Evolutionary conservation across 2,113 vertebrate genomes (phyloP), one percentile per base, ranked within the genome.

Genomic region (Todiramphus chloris): DNA sequence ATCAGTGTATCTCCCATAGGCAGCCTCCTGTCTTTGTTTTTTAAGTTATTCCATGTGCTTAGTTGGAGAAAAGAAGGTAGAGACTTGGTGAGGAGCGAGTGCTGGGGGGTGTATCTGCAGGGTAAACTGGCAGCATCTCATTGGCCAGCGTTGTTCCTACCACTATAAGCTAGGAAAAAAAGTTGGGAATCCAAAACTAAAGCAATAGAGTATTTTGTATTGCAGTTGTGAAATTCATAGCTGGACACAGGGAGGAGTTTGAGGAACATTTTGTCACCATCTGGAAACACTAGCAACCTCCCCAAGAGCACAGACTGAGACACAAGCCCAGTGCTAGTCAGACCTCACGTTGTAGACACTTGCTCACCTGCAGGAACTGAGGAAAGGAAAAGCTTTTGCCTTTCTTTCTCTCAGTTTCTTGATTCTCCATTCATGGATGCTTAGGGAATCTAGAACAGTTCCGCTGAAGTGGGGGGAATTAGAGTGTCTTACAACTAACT

Each of bases 51-150:
- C 37, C 20, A 2, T 21, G 19, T 56, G 23, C 4, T 55, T 53
- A 70, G 21, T 13, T 75, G 62, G 10, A 33, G 43, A 56, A 59
- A 35, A 60, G 28, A 48, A 25, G 18, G 13, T 50, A 28, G 13
- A 0, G 0, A 41, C 13, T 62, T 62, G 60, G 15, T 62, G 64
- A 84, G 46, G 10, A 39, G 24, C 7, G 11, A 0, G 0, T 39
- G 3, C 35, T 73, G 33, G 9, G 13, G 73, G 30, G 8, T 72
- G 6, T 76, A 7, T 74, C 56, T 87, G 17, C 56, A 43, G 68
- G 24, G 33, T 75, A 60, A 89, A 84, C 53, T 37, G 37, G 13
- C 31, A 75, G 46, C 20, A 16, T 41, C 41, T 56, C 77, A 25
- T 13, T 76, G 30, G 18, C 58, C 37, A 66, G 9, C 30, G 6